phyloP scores from a whole-genome alignment of 2,797 vertebrate species.

The Lepilemur ruficaudatus region DNA sequence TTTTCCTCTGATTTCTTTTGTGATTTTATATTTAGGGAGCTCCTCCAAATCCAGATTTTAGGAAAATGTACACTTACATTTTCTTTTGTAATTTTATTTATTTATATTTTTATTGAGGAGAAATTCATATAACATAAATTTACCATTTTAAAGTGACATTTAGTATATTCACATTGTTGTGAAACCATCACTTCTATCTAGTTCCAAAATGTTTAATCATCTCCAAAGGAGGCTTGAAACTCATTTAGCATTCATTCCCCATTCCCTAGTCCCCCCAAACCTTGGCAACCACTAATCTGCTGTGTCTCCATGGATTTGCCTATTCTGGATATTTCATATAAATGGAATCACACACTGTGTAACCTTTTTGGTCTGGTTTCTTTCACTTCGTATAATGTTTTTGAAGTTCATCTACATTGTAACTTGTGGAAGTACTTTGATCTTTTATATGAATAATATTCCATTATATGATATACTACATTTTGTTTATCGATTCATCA shows the following conservation, averaged over 20 bases:
- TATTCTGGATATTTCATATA: not conserved
- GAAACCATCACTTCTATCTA: not conserved
- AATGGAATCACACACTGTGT: not conserved
- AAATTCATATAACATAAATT: constrained; percentile 13
- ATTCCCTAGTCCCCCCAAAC: not conserved
- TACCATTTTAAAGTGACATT: not conserved
- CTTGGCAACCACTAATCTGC: not conserved
- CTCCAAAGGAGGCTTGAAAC: not conserved
- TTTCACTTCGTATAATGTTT: not conserved
- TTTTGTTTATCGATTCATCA: not conserved
- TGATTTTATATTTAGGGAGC: not conserved
- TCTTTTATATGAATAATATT: not conserved
- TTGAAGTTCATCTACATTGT: not conserved
- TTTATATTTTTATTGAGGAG: not conserved
- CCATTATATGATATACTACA: not conserved
- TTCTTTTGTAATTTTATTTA: not conserved
- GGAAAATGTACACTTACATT: not conserved
- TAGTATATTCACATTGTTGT: not conserved
- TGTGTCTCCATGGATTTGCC: not conserved
- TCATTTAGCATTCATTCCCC: not conserved
- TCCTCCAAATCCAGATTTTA: constrained; percentile 16
- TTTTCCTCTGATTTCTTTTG: constrained; percentile 26
- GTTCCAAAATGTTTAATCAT: not conserved
- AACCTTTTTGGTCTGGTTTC: not conserved
- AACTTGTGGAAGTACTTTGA: not conserved